Percentiles rank a stretch among this genome's conserved stretches.
Evolutionary conservation across 1,140 invertebrate genomes (phyloP).

Genomic region (Solenopsis fugax): DNA sequence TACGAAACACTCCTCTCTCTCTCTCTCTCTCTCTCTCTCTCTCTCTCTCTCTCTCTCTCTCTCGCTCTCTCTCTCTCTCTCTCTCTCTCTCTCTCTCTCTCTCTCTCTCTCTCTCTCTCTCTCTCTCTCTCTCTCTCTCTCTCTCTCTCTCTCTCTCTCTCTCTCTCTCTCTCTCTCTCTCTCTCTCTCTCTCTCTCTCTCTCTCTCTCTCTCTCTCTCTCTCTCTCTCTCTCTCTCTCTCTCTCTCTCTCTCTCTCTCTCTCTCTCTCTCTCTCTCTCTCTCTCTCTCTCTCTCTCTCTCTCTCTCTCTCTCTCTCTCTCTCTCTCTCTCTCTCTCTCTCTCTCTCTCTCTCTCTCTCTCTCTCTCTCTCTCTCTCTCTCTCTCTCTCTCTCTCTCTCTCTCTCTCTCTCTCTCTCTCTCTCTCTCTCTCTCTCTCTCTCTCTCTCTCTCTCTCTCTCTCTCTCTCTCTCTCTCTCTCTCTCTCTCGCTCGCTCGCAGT

Average conservation of each 20-base stretch:
- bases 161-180: background rate
- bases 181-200: background rate
- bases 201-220: background rate
- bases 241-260: background rate
- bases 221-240: background rate
- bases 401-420: too few relatives aligned
- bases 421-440: too few relatives aligned
- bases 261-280: background rate
- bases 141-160: background rate
- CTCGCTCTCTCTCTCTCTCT: background rate
- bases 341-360: background rate
- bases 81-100: background rate
- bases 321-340: background rate
- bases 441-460: too few relatives aligned
- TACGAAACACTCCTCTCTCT: conserved; percentile 27
- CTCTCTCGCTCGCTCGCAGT: background rate
- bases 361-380: background rate
- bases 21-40: background rate
- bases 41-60: background rate
- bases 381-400: background rate
- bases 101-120: background rate
- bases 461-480: background rate
- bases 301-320: background rate
- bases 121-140: background rate
- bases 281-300: background rate